phyloP scores from a whole-genome alignment of 2,888 invertebrate species.

The Polylopha cassiicola region DNA sequence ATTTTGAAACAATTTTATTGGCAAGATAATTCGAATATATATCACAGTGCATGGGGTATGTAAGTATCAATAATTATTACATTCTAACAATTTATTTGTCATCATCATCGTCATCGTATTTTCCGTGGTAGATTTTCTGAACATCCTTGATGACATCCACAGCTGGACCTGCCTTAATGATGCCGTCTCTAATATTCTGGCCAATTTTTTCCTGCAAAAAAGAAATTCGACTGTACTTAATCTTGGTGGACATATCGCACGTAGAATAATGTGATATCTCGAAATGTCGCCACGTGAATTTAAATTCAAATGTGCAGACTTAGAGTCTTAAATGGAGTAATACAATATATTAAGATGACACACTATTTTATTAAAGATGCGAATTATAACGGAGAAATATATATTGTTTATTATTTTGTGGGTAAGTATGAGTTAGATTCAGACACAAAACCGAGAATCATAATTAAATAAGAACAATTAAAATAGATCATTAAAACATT shows the following conservation, averaged over 20 bases:
- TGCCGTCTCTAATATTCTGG: constrained; percentile 13
- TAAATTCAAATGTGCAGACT: too few relatives aligned
- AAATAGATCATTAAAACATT: not conserved
- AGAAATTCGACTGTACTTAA: not conserved
- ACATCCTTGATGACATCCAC: constrained; percentile 15
- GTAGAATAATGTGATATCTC: not conserved
- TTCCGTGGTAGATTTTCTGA: constrained; percentile 8
- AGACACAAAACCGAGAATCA: not conserved
- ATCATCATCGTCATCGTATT: constrained; percentile 18
- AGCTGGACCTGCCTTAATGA: constrained; percentile 20
- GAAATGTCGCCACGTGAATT: not conserved
- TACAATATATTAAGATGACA: too few relatives aligned
- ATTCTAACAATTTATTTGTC: constrained; percentile 17
- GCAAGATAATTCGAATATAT: too few relatives aligned
- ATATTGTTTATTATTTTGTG: too few relatives aligned
- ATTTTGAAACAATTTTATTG: too few relatives aligned
- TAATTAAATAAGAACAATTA: not conserved
- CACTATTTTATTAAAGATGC: too few relatives aligned
- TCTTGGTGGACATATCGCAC: not conserved
- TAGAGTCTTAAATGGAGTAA: too few relatives aligned
- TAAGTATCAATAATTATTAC: too few relatives aligned
- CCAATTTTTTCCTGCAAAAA: constrained; percentile 20
- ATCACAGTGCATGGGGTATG: too few relatives aligned
- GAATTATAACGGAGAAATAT: too few relatives aligned
- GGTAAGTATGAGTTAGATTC: too few relatives aligned